Evolutionary conservation across 2,888 invertebrate genomes (phyloP).

Genomic region (Molorchus minor): DNA sequence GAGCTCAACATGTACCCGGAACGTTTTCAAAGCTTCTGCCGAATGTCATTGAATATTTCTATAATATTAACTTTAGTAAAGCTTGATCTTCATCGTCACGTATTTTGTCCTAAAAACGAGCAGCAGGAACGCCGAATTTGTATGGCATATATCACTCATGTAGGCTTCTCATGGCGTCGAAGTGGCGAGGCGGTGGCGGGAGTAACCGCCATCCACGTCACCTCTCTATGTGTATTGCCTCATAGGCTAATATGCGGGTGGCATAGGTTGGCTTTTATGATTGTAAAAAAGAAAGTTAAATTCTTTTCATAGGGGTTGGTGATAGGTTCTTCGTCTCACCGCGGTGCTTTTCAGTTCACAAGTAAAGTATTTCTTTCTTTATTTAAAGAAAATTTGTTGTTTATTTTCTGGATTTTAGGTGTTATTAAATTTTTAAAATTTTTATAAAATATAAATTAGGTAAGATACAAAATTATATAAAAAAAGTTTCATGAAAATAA

Average conservation of each 20-base stretch:
- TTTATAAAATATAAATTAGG: no score
- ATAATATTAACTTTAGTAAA: not conserved
- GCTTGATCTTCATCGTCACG: not conserved
- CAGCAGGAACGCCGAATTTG: not conserved
- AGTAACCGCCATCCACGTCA: not conserved
- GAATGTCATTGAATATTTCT: not conserved
- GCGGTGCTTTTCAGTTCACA: no score
- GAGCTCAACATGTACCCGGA: not conserved
- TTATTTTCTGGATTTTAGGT: no score
- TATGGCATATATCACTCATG: not conserved
- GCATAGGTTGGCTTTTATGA: no score
- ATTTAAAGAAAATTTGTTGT: no score
- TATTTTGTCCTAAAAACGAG: not conserved
- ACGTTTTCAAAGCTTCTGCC: not conserved
- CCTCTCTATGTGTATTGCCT: conserved; percentile 1
- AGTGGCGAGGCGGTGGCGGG: conserved; percentile 1
- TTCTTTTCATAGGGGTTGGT: no score
- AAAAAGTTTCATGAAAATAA: no score
- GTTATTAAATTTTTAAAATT: no score
- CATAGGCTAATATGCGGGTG: conserved; percentile 1
- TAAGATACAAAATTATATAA: no score
- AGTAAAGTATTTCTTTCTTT: no score
- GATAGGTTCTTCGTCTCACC: no score
- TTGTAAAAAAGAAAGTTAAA: no score
- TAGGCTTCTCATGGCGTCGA: conserved; percentile 1